Conservation (phyloP, 2,888 invertebrate genomes). For the Prosapia bicincta region DNA sequence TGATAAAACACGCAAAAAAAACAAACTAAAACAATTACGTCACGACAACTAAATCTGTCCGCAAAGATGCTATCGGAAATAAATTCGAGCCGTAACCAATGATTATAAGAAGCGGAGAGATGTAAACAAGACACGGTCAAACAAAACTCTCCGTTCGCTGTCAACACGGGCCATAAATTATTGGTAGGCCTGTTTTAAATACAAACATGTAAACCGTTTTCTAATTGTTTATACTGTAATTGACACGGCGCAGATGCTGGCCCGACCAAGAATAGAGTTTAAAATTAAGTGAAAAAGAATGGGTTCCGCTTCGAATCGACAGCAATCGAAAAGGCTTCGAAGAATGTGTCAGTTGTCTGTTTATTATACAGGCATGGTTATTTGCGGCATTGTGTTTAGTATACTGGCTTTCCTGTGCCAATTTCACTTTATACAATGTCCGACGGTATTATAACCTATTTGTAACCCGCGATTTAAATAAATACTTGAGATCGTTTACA, state of each 20-base stretch:
- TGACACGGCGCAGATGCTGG: background rate
- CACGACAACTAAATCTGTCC: background rate
- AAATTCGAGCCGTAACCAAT: background rate
- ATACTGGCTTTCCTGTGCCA: background rate
- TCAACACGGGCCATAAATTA: background rate
- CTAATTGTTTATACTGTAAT: background rate
- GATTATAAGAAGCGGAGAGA: background rate
- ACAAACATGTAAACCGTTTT: background rate
- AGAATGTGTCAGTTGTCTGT: background rate
- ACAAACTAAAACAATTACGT: background rate
- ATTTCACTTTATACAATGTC: background rate
- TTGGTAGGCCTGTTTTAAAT: constrained; percentile 2
- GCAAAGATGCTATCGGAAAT: background rate
- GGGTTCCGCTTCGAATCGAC: background rate
- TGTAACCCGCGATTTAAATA: too few species aligned
- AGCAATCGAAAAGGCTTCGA: background rate
- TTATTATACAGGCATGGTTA: background rate
- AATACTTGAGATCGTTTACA: too few species aligned
- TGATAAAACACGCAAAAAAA: too few species aligned
- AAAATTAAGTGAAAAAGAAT: constrained; percentile 2
- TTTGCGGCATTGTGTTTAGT: background rate
- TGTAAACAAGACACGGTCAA: background rate
- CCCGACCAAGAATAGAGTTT: background rate
- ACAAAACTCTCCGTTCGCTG: background rate
- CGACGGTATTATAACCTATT: background rate